These are phyloP conservation scores for Camponotus vicinus DNA, from an alignment of 1,140 invertebrate genomes.

Conservation along the genomic window DNA sequence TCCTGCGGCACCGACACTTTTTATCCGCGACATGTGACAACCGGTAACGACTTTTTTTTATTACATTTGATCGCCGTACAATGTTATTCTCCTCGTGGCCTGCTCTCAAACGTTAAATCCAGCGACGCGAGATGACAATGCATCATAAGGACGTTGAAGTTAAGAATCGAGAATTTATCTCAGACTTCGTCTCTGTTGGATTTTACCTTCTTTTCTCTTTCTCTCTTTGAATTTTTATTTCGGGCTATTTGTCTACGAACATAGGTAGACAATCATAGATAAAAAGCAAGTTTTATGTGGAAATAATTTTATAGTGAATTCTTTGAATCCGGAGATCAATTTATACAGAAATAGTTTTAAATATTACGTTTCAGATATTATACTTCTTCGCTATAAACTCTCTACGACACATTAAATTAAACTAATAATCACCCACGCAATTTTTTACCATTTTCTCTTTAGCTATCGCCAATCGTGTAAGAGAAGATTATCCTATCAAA, in stretches of 20 bases:
- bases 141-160: background rate
- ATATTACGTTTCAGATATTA: background rate
- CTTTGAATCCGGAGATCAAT: background rate
- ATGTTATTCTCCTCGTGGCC: background rate
- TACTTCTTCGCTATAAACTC: background rate
- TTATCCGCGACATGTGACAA: conserved; percentile 30
- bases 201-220: background rate
- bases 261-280: background rate
- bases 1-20: background rate
- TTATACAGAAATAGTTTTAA: background rate
- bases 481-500: conserved; percentile 9
- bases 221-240: background rate
- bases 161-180: conserved; percentile 7
- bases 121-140: background rate
- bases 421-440: background rate
- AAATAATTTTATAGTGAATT: background rate
- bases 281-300: background rate
- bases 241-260: background rate
- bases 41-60: conserved; percentile 11
- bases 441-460: background rate
- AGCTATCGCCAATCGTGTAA: background rate
- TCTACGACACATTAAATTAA: background rate
- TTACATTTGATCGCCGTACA: background rate
- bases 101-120: background rate
- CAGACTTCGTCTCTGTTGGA: background rate